A percentile compares a stretch with the other conserved stretches of the same genome.
phyloP scores from a whole-genome alignment of 2,113 vertebrate genomes.

The Synodontis membranacea region DNA sequence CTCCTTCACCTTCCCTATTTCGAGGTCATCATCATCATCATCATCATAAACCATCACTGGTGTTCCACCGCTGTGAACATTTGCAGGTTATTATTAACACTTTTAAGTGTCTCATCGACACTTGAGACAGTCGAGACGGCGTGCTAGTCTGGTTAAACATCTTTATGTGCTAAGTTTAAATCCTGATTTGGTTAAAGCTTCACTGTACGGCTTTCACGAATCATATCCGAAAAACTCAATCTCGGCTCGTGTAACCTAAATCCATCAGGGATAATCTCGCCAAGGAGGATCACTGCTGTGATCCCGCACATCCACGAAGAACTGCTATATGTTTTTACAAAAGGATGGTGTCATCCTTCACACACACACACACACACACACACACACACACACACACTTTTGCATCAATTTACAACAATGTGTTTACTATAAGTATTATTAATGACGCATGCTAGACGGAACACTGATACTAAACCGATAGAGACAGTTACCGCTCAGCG shows the following conservation, averaged over 20 bases:
- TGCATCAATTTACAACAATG: background rate
- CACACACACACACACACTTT: background rate
- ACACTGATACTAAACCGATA: background rate
- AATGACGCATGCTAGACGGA: no score
- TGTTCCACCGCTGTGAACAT: background rate
- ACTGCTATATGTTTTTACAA: background rate
- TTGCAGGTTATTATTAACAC: background rate
- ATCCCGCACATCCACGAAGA: background rate
- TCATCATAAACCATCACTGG: background rate
- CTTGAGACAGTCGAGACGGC: background rate
- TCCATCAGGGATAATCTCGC: constrained; percentile 68
- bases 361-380: background rate
- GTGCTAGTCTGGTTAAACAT: constrained; percentile 48
- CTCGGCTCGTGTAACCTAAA: constrained; percentile 70
- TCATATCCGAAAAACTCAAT: constrained; percentile 64
- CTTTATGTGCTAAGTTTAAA: constrained; percentile 63
- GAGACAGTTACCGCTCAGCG: background rate
- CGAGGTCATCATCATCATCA: background rate
- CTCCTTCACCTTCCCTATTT: background rate
- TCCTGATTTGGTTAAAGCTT: constrained; percentile 66
- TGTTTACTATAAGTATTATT: background rate
- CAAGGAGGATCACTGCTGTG: constrained; percentile 56
- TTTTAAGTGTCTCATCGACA: background rate
- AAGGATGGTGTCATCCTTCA: background rate
- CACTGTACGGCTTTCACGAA: constrained; percentile 52